Percentiles rank a stretch among this genome's conserved stretches.
Conservation (phyloP, 1,140 invertebrate genomes). For the Drosophila busckii region DNA sequence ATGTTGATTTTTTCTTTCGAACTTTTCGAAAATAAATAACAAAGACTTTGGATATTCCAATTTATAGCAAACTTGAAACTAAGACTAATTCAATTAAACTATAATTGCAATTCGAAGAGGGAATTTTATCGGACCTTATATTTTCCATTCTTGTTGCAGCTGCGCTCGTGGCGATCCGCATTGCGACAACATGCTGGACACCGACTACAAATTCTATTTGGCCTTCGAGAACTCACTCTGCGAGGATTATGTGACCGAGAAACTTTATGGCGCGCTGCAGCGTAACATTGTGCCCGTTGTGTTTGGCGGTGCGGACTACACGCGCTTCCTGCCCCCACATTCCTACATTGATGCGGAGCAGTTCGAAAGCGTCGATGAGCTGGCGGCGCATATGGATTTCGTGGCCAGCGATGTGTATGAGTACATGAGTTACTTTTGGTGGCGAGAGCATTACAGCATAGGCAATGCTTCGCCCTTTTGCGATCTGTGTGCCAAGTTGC, state of each 20-base stretch:
- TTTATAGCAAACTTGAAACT: too few species aligned
- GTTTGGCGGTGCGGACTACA: slow-evolving; percentile 81
- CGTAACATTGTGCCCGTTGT: slow-evolving; percentile 81
- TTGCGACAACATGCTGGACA: slow-evolving; percentile 79
- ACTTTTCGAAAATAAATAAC: background rate
- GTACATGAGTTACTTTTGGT: slow-evolving; percentile 81
- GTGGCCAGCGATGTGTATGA: slow-evolving; percentile 78
- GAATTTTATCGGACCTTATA: too few species aligned
- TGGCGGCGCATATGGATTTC: slow-evolving; percentile 80
- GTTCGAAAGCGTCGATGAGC: slow-evolving; percentile 79
- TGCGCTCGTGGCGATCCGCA: slow-evolving; percentile 64
- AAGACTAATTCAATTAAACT: too few species aligned
- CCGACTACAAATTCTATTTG: slow-evolving; percentile 83
- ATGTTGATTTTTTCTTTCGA: background rate
- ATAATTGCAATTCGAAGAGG: too few species aligned
- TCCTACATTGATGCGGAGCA: slow-evolving; percentile 83
- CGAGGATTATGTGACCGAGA: slow-evolving; percentile 82
- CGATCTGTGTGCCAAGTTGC: slow-evolving; percentile 64
- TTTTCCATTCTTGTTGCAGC: slow-evolving; percentile 17
- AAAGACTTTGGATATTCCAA: slow-evolving; percentile 27
- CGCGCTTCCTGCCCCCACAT: slow-evolving; percentile 80
- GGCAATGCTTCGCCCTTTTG: slow-evolving; percentile 59
- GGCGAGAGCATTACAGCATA: slow-evolving; percentile 79
- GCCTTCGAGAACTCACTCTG: slow-evolving; percentile 83
- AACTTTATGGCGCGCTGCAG: slow-evolving; percentile 79